phyloP scores from a whole-genome alignment of 2,113 vertebrate species.

The Perca schrenkii region DNA sequence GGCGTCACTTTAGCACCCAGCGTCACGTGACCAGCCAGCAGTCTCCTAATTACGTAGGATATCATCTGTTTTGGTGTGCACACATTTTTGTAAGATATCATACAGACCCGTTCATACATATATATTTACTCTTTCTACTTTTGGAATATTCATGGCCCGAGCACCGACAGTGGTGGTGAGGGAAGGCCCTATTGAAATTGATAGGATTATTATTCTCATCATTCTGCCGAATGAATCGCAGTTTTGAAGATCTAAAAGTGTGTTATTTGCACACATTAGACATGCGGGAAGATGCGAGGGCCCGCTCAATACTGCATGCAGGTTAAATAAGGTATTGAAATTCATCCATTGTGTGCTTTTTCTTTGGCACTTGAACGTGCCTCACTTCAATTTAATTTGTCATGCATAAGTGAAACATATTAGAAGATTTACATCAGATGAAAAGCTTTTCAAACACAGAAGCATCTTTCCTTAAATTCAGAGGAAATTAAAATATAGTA shows the following conservation, averaged over 20 bases:
- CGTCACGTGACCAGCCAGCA: rapidly evolving
- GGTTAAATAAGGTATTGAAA: neutral
- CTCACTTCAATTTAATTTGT: neutral
- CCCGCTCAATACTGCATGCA: too few species aligned
- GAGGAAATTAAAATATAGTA: neutral
- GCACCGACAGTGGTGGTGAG: too few species aligned
- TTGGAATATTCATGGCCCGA: neutral
- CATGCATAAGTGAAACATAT: conserved; percentile 8
- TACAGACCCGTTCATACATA: rapidly evolving
- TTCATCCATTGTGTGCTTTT: neutral
- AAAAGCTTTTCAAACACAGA: neutral
- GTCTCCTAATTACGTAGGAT: too few species aligned
- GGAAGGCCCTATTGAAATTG: too few species aligned
- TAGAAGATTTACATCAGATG: conserved; percentile 12
- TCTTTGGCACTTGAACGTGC: neutral
- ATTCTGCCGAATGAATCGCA: too few species aligned
- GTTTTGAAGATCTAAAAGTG: too few species aligned
- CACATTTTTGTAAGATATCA: too few species aligned
- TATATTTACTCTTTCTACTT: neutral
- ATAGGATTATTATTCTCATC: too few species aligned
- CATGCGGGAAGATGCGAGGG: too few species aligned
- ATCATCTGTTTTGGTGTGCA: too few species aligned
- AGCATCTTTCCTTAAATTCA: neutral
- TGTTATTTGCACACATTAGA: too few species aligned
- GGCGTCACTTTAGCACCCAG: too few species aligned